phyloP scores from a whole-genome alignment of 2,888 invertebrate species.

The Steromphala cineraria region DNA sequence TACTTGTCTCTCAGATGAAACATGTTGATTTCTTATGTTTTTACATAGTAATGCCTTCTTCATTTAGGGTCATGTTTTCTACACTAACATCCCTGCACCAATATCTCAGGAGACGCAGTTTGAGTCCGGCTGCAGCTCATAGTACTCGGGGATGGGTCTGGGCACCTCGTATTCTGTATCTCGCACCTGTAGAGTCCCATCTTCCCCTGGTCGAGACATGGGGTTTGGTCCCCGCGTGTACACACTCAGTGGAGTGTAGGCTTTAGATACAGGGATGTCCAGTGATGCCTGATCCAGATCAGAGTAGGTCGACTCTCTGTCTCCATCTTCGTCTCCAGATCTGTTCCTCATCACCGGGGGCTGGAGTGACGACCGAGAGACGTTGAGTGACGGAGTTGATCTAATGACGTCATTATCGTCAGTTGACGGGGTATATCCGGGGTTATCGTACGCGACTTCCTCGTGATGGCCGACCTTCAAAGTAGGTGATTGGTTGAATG shows the following conservation, averaged over 20 bases:
- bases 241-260: not conserved
- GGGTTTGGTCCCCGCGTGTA: conserved; percentile 1
- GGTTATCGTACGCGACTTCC: conserved; percentile 2
- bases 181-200: not conserved
- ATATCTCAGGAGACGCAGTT: not conserved
- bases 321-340: not conserved
- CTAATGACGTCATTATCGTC: not conserved
- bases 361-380: not conserved
- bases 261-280: not conserved
- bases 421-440: not conserved
- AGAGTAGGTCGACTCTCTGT: not conserved
- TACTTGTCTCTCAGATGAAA: too few relatives aligned
- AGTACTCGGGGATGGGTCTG: not conserved
- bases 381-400: not conserved
- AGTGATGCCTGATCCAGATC: not conserved
- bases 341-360: not conserved
- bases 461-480: not conserved
- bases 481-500: not conserved
- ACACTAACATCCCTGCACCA: too few relatives aligned
- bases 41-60: too few relatives aligned
- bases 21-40: too few relatives aligned
- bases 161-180: not conserved
- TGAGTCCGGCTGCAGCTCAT: not conserved
- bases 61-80: too few relatives aligned
- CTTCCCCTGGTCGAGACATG: not conserved